Conservation (phyloP, 2,888 invertebrate species). For the Lasiommata megera region DNA sequence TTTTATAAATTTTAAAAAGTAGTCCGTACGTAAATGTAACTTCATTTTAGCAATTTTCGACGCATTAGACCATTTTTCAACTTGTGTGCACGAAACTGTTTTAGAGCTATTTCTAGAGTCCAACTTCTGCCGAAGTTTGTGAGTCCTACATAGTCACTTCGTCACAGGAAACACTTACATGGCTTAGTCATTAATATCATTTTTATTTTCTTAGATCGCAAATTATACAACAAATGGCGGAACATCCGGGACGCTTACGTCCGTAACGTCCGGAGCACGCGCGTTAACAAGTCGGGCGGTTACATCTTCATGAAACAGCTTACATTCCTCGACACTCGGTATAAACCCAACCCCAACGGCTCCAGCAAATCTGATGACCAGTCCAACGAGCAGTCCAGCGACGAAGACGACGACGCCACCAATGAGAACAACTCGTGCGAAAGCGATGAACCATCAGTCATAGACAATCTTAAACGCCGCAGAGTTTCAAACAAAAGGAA, state of each 20-base stretch:
- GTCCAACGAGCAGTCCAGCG: conserved; percentile 36
- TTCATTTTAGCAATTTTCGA: too few species aligned
- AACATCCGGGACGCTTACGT: conserved; percentile 69
- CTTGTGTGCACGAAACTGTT: too few species aligned
- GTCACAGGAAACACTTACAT: background rate
- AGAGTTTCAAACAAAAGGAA: conserved; percentile 32
- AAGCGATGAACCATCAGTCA: conserved; percentile 41
- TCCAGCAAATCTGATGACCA: conserved; percentile 5
- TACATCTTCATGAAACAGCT: conserved; percentile 62
- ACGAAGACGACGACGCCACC: conserved; percentile 44
- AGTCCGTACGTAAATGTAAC: too few species aligned
- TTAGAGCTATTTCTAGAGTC: too few species aligned
- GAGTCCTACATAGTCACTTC: too few species aligned
- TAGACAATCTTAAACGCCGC: conserved; percentile 48
- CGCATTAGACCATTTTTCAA: too few species aligned
- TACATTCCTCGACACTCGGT: conserved; percentile 51
- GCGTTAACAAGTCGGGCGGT: conserved; percentile 40
- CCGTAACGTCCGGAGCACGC: conserved; percentile 48
- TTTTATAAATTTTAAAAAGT: too few species aligned
- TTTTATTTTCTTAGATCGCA: conserved; percentile 49
- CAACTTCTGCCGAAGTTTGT: too few species aligned
- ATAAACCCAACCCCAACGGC: conserved; percentile 39
- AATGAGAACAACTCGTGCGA: conserved; percentile 21
- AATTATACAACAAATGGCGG: conserved; percentile 66
- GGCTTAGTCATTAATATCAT: background rate